Base-by-base conservation (phyloP, 2,797 vertebrate species). In the Falco naumanni region DNA sequence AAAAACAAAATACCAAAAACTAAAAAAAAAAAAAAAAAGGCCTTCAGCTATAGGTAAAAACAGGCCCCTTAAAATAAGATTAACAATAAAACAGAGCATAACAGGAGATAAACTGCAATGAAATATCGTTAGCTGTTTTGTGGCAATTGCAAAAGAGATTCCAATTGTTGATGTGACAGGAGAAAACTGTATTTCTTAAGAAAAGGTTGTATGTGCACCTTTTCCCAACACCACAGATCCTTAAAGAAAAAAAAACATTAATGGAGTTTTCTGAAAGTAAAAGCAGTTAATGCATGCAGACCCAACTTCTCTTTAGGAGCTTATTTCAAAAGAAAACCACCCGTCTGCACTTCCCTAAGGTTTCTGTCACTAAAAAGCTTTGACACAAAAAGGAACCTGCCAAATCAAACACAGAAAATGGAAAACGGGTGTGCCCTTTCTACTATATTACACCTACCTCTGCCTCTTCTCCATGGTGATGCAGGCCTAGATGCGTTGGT, bases 401-500 rank as follows among this genome's bases (percentile, higher is more conserved):
- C 22, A 79, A 89, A 84, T 51, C 18, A 84, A 88, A 89, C 37
- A 69, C 25, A 29, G 60, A 39, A 78, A 93, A 48, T 3, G 9
- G 21, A 84, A 74, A 83, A 57, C 7, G 25, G 9, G 11, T 29
- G 20, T 71, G 60, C 33, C 25, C 78, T 76, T 94, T 75, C 57
- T 63, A 57, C 64, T 37, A 20, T 6, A 74, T 56, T 43, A 68
- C 64, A 81, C 98, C 97, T 95, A 99, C 99, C 98, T 99, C 99
- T 34, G 99, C 99, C 95, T 99, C 99, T 51, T 99, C 99, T 97
- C 99, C 99, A 57, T 99, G 99, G 95, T 99, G 99, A 95, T 99
- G 99, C 88, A 99, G 98, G 59, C 99, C 99, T 90, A 99, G 97
- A 97, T 99, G 98, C 47, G 99, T 99, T 33, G 99, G 99, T 59